These are phyloP conservation scores for Drosophila suzukii DNA, from an alignment of 1,140 invertebrate genomes.

Conservation along the genomic window DNA sequence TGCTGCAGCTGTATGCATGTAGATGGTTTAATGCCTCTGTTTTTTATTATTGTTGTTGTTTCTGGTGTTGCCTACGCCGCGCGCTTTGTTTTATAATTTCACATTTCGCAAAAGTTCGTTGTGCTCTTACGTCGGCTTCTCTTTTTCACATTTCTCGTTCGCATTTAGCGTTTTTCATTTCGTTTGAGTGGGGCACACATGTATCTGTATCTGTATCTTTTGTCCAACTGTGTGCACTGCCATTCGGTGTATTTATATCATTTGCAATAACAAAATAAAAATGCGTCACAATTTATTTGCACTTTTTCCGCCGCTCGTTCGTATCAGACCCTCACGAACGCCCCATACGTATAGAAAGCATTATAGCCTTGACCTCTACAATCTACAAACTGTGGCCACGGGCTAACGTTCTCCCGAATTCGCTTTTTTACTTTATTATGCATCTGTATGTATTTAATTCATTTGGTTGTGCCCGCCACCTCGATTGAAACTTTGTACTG, in stretches of 20 bases:
- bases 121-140: constrained; percentile 71
- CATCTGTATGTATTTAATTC: constrained; percentile 7
- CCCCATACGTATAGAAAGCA: constrained; percentile 8
- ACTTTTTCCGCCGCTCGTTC: constrained; percentile 63
- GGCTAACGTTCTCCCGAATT: constrained; percentile 26
- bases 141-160: constrained; percentile 19
- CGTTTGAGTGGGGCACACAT: constrained; percentile 6
- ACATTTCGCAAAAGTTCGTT: constrained; percentile 77
- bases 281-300: constrained; percentile 80
- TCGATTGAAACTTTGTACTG: constrained; percentile 31
- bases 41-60: constrained; percentile 3
- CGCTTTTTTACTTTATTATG: constrained; percentile 10
- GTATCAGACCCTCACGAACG: constrained; percentile 27
- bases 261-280: constrained; percentile 79
- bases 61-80: constrained; percentile 15
- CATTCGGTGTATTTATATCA: constrained; percentile 59
- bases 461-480: constrained; percentile 22
- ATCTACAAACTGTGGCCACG: constrained; percentile 39
- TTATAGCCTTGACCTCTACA: constrained; percentile 56
- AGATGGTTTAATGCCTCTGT: constrained; percentile 3
- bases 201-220: constrained; percentile 8
- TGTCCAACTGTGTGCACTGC: constrained; percentile 8
- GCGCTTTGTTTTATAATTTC: constrained; percentile 75
- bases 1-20: neutral
- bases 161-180: constrained; percentile 51